Evolutionary conservation across 2,113 vertebrate species (phyloP), one percentile per base, ranked within the genome.

Genomic region (Sturnus vulgaris): DNA sequence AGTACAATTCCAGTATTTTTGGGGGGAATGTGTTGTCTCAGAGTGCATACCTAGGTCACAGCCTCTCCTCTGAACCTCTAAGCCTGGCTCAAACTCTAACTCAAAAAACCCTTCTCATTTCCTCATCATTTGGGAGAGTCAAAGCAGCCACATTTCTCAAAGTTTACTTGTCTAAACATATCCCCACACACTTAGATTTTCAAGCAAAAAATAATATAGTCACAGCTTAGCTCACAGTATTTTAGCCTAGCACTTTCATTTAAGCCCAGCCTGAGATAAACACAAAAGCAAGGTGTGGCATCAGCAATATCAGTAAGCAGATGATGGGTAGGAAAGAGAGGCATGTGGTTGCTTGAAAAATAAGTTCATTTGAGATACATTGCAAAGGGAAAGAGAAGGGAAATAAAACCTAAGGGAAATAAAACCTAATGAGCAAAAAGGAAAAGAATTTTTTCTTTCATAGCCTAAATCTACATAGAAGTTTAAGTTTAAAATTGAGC

Each of bases 261-360:
- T 86, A 65, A 83, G 25, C 27, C 28, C 15, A 64, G 12, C 9
- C 27, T 71, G 61, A 89, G 70, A 72, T 15, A 55, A 68, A 55
- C 2, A 71, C 52, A 83, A 42, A 81, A 31, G 2, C 17, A 18
- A 1, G 0, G 24, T 0, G 0, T 33, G 47, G 16, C 47, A 46
- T 66, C 69, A 84, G 18, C 42, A 72, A 39, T 24, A 63, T 2
- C 52, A 73, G 39, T 11, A n/a, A 85, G 39, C 9, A 70, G 20
- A 33, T 7, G 37, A 65, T 44, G 47, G 3, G 7, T 25, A 35
- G n/a, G 37, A 17, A 82, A 85, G 25, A 28, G 4, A 87, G 3
- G 11, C 7, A 76, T 25, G 70, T 60, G 13, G 40, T 57, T 73
- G 11, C 46, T 72, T 49, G 11, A 64, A 80, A 82, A 55, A 60